phyloP scores from a whole-genome alignment of 2,113 vertebrate genomes.

The Tautogolabrus adspersus region DNA sequence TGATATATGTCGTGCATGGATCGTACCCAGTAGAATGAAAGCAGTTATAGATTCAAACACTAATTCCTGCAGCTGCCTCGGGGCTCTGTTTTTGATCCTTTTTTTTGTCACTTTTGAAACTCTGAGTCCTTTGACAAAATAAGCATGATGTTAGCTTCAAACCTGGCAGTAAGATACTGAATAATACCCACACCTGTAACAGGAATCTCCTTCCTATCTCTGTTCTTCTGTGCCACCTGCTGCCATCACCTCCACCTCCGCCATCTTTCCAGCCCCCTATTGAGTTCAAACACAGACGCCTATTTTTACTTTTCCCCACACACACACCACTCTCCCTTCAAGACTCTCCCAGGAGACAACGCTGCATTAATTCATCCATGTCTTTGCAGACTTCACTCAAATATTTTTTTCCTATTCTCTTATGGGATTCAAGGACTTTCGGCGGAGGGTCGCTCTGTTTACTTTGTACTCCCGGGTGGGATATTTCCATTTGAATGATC shows the following conservation, averaged over 20 bases:
- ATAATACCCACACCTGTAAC: slow-evolving; percentile 41
- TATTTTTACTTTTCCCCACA: slow-evolving; percentile 28
- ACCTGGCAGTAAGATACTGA: slow-evolving; percentile 6
- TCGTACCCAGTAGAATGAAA: slow-evolving; percentile 9
- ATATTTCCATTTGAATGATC: slow-evolving; percentile 72
- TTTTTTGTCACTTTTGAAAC: slow-evolving; percentile 29
- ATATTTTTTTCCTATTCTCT: slow-evolving; percentile 47
- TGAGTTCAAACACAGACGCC: slow-evolving; percentile 56
- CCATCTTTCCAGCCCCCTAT: slow-evolving; percentile 26
- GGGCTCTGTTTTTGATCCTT: slow-evolving; percentile 47
- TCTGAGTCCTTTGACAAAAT: slow-evolving; percentile 26
- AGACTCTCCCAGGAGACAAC: slow-evolving; percentile 27
- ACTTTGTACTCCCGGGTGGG: slow-evolving; percentile 68
- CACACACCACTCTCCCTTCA: slow-evolving; percentile 6
- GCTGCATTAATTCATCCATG: slow-evolving; percentile 69
- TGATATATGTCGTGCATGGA: slow-evolving; percentile 2
- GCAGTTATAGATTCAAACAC: slow-evolving; percentile 52
- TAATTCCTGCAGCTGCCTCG: slow-evolving; percentile 45
- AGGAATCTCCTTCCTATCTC: slow-evolving; percentile 2
- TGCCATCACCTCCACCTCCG: background rate
- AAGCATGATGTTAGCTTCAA: slow-evolving; percentile 28
- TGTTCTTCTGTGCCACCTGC: background rate
- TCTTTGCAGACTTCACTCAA: slow-evolving; percentile 65
- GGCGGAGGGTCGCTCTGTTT: slow-evolving; percentile 59
- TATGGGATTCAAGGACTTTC: slow-evolving; percentile 65